Base-by-base conservation (phyloP, 2,797 vertebrate genomes). In the Spatula clypeata region DNA sequence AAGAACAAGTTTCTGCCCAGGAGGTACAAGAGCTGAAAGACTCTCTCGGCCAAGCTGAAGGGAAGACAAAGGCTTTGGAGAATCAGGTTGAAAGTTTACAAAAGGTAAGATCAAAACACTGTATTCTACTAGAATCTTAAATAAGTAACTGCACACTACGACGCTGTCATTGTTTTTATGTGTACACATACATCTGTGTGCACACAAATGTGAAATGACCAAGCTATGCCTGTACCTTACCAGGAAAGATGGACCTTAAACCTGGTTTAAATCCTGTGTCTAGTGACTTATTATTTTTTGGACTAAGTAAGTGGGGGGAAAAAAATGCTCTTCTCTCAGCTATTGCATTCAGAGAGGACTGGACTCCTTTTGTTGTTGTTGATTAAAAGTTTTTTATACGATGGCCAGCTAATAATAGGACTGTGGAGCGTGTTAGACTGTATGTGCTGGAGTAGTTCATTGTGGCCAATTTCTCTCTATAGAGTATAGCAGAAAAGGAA, bases 401-500 rank as follows among this genome's bases (percentile, higher is more conserved):
- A 5, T 13, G 31, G 32, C 20, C 69, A 76, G 53, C 42, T 90
- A 34, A 61, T 75, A 51, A 12, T 47, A 31, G 2, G 6, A 75
- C 6, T 23, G 74, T 40, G n/a, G 53, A 93, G 23, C 7, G 36
- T 66, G 9, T 32, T 72, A 65, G 36, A 17, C 6, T 34, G 1
- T 31, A 27, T 82, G 70, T 86, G 38, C 49, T 31, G 31, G 5
- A 64, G 42, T 75, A 77, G 15, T 19, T 88, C n/a, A 13, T 62
- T 71, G 13, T 87, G 38, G 17, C 23, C 31, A 73, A 24, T 55
- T 5, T n/a, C 27, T 72, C 38, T 87, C 77, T 27, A 53, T 90
- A 99, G 99, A 98, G 97, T 57, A 94, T 98, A 47, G 96, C 98
- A 58, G 99, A 99, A 94, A 99, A 99, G 36, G 99, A 99, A 83